Conservation (phyloP, 1,140 invertebrate species). For the Conus betulinus region DNA sequence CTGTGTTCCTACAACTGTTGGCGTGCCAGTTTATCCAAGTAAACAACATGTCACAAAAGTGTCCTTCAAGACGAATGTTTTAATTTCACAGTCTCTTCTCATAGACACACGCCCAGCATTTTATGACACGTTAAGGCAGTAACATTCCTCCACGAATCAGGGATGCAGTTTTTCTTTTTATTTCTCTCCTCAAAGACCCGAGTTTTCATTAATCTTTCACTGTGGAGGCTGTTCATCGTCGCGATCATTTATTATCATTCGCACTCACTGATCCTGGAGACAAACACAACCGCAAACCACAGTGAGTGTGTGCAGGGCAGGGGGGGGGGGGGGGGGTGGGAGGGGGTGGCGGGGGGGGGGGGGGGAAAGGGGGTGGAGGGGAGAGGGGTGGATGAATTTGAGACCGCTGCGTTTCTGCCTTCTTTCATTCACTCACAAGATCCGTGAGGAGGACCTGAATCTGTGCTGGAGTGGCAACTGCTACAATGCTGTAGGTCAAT, state of each 20-base stretch:
- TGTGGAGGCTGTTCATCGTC: neutral
- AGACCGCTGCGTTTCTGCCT: too few species aligned
- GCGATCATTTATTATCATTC: neutral
- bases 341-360: too few species aligned
- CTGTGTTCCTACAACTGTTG: too few species aligned
- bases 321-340: too few species aligned
- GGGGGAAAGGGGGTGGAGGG: too few species aligned
- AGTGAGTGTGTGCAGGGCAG: too few species aligned
- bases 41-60: too few species aligned
- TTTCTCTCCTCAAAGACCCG: neutral
- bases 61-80: too few species aligned
- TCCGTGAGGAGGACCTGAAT: neutral
- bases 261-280: neutral
- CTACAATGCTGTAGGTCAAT: neutral
- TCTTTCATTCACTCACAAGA: neutral
- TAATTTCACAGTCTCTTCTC: neutral
- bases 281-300: neutral
- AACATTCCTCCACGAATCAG: neutral
- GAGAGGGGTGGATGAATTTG: too few species aligned
- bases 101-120: neutral
- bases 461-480: neutral
- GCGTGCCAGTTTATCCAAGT: too few species aligned
- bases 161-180: too few species aligned
- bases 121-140: neutral
- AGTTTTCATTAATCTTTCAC: neutral